phyloP scores from a whole-genome alignment of 2,888 invertebrate genomes.

The Ceraclea dissimilis region DNA sequence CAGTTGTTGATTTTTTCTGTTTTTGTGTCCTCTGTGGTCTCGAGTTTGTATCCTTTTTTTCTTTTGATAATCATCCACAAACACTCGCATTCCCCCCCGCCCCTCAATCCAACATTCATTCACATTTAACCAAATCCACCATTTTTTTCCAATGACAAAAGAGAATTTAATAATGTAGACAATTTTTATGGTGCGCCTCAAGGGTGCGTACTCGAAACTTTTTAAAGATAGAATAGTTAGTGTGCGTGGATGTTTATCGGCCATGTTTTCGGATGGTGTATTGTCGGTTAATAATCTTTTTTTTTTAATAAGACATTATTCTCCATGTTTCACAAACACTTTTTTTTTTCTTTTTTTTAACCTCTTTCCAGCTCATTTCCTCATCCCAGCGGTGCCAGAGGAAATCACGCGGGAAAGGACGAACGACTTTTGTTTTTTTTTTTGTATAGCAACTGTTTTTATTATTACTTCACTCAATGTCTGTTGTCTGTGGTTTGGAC shows the following conservation, averaged over 20 bases:
- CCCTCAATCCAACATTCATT: not conserved
- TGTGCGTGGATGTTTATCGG: conserved; percentile 15
- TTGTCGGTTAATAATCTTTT: not conserved
- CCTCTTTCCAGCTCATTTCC: conserved; percentile 24
- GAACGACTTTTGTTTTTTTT: not conserved
- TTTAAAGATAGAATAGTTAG: conserved; percentile 1
- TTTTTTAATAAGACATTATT: not conserved
- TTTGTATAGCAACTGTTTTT: too few species aligned
- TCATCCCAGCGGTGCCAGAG: conserved; percentile 27
- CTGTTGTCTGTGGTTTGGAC: too few species aligned
- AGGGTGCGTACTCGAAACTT: not conserved
- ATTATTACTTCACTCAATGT: too few species aligned
- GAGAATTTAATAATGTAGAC: not conserved
- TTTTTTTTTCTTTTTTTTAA: too few species aligned
- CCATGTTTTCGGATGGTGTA: not conserved
- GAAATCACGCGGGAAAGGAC: conserved; percentile 19
- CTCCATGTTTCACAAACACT: conserved; percentile 18
- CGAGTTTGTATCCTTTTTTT: not conserved
- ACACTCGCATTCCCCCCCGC: not conserved
- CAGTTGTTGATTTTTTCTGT: conserved; percentile 9
- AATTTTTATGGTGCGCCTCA: not conserved
- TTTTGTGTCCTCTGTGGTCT: conserved; percentile 11
- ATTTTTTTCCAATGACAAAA: conserved; percentile 3
- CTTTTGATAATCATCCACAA: conserved; percentile 15
- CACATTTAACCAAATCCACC: too few species aligned